phyloP scores from a whole-genome alignment of 2,888 invertebrate genomes.

The Axea sp. region DNA sequence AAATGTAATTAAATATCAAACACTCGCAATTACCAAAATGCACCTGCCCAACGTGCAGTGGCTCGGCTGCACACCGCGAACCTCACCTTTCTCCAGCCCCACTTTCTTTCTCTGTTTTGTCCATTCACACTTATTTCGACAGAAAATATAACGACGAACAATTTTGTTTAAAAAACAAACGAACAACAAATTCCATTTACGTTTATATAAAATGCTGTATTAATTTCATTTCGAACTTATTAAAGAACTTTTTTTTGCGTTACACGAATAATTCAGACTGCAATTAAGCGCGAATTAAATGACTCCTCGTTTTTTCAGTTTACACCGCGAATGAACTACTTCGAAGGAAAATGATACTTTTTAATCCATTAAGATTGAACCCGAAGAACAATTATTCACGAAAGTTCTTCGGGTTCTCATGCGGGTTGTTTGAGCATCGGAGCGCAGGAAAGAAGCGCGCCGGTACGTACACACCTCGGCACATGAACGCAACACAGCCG shows the following conservation, averaged over 20 bases:
- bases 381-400: constrained; percentile 27
- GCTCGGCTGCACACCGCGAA: constrained; percentile 37
- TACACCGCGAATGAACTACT: too few relatives aligned
- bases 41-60: constrained; percentile 65
- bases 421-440: constrained; percentile 32
- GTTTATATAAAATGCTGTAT: too few relatives aligned
- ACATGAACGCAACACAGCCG: constrained; percentile 17
- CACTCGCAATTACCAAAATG: constrained; percentile 73
- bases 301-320: too few relatives aligned
- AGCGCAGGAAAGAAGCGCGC: constrained; percentile 36
- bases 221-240: too few relatives aligned
- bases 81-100: not conserved
- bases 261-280: too few relatives aligned
- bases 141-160: too few relatives aligned
- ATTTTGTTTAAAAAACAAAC: too few relatives aligned
- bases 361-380: constrained; percentile 23
- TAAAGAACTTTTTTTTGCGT: too few relatives aligned
- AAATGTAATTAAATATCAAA: constrained; percentile 78
- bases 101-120: not conserved
- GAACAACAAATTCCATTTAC: too few relatives aligned
- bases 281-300: too few relatives aligned
- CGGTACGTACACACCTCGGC: constrained; percentile 26
- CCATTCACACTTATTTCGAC: not conserved
- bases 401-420: constrained; percentile 50
- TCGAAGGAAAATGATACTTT: too few relatives aligned